Base-by-base conservation (phyloP, 2,888 invertebrate genomes). In the Campoplex capitator region DNA sequence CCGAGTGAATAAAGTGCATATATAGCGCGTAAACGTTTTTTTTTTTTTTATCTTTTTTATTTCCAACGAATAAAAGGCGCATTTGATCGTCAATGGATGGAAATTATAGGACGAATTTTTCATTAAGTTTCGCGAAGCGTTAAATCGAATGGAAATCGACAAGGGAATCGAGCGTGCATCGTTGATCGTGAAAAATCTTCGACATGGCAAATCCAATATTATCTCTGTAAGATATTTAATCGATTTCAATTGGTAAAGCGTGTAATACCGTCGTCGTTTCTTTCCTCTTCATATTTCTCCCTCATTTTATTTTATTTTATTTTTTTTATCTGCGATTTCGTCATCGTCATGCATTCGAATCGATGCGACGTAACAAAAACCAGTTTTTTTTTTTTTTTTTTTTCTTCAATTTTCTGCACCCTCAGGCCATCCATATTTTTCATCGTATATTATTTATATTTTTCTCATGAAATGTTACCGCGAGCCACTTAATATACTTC, bases 61-160 rank as follows among this genome's bases (percentile, higher is more conserved):
- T 38, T 38, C 6, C 38, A 6, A 38, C 16, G 42, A 71, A 79
- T 45, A 56, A 79, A 56, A 71, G 56, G 32, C 38, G 18, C 62
- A 62, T 80, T 80, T 48, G 38, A 80, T 65, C 32, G 73, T 48
- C 48, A 45, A 11, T 58, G 35, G 65, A 65, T 62, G 65, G 73
- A 80, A 62, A 38, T 56, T 13, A 68, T 32, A 62, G 48, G 42
- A 73, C 23, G 38, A 48, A 76, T 35, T 67, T 79, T 83, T 62
- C 70, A 76, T 65, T 51, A 62, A 62, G 32, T 86, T 80, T 75
- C 45, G 51, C 62, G 23, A 82, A 82, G 73, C 54, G 83, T 76
- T 45, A 58, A 75, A 79, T 83, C 75, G 70, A 83, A 73, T 62
- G 51, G 70, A 74, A 78, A 76, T 68, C 28, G 54, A 82, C 62